Base-by-base conservation (phyloP, 2,888 invertebrate species). In the Drosophila pullipes region DNA sequence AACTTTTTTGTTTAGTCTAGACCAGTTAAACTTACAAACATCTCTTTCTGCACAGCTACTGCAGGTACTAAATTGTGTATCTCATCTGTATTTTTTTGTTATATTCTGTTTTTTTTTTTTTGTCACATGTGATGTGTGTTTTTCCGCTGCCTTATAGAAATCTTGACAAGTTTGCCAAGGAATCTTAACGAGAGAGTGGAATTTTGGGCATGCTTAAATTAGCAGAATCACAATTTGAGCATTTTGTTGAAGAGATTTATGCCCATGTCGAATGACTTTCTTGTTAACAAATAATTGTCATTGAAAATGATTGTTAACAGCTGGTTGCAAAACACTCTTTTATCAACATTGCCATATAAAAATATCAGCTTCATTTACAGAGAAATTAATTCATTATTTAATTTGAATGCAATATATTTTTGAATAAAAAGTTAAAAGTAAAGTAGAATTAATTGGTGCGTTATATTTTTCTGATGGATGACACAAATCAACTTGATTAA, bases 1-100 rank as follows among this genome's bases (percentile, higher is more conserved):
- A 67, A 53, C 13, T 54, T 44, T 66, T 54, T 49, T 61, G 49
- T 28, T 60, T 22, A 44, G 70, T 70, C 70, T 70, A 70, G 70
- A 70, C 70, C 70, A 70, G 68, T 47, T 60, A 30, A 53, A 16
- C 49, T 49, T 1, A 47, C 11, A 60, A 18, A 52, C 30, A 57
- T 41, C 57, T 61, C 30, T 10, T 0, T 10, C n/a, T n/a, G 41
- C 25, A 47, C 47, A 25, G 16, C 35, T 9, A 25, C 30, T 25
- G 25, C 55, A 41, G 63, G 37, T 33, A 35, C 5, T 16, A 35
- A 35, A 35, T 16, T 35, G 16, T 16, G 35, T 35, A 52, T 9
- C 47, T 16, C 16, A 25, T 47, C 16, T 47, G 13, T 44, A 44
- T 22, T 13, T 39, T 37, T 18, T 25, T 25, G 25, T 25, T 25